Percentiles rank a stretch among this genome's conserved stretches.
Evolutionary conservation across 2,113 vertebrate genomes (phyloP).

Genomic region (Sterrhoptilus dennistouni): DNA sequence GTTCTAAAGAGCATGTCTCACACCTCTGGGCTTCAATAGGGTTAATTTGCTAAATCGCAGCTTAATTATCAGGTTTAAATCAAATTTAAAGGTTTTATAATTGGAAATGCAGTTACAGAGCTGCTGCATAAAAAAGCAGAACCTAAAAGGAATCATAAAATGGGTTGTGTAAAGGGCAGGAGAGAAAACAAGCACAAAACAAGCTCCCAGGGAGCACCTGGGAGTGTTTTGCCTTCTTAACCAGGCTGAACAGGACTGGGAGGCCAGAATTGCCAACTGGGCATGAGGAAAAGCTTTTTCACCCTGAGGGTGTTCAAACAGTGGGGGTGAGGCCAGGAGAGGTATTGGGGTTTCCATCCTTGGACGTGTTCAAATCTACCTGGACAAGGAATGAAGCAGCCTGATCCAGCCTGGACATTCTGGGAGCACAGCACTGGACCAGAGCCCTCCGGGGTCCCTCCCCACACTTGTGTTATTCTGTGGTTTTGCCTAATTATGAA

Average conservation of each 20-base stretch:
- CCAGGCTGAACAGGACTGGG: background rate
- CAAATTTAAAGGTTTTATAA: background rate
- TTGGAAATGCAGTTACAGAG: background rate
- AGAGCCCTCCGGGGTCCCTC: background rate
- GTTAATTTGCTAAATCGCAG: background rate
- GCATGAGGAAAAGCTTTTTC: background rate
- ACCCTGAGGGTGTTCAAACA: background rate
- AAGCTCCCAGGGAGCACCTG: background rate
- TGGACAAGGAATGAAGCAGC: background rate
- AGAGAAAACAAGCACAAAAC: background rate
- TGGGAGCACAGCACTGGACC: background rate
- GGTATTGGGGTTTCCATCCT: background rate
- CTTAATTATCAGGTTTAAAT: conserved; percentile 38
- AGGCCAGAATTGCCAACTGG: background rate
- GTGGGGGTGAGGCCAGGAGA: background rate
- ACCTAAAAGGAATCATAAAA: background rate
- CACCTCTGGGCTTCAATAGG: background rate
- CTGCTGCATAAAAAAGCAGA: background rate
- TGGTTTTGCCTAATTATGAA: background rate
- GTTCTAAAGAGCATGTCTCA: background rate
- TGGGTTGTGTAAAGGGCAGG: background rate
- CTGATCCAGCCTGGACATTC: background rate
- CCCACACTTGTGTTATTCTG: background rate
- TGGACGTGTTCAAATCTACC: background rate
- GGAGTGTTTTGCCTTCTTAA: background rate